Base-by-base conservation (phyloP, 2,888 invertebrate genomes). In the Rosalia funebris region DNA sequence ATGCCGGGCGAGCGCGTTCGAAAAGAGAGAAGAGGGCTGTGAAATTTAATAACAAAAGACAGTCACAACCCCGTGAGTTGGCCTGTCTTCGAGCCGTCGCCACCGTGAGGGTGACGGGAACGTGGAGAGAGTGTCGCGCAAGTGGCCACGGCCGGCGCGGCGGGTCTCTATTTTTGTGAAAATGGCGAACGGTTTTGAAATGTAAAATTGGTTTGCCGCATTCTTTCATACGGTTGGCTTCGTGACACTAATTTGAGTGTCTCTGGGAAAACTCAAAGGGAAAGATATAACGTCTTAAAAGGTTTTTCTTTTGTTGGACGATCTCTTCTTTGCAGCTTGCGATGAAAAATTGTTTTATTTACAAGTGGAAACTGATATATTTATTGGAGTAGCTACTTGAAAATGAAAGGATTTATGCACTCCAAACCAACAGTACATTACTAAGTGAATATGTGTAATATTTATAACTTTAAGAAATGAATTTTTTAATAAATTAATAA, bases 211-310 rank as follows among this genome's bases (percentile, higher is more conserved):
- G 70, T 70, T 73, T 71, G 72, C 67, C 59, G 69, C 63, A 60
- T 66, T 65, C 66, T 72, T 72, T 73, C 68, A 64, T 72, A 63
- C 70, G 70, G 61, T 65, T 66, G 63, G 65, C 70, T 65, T 69
- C 69, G 65, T 71, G 73, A 73, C 72, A 71, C 72, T 73, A 73
- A 73, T 73, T 73, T 68, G 69, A 71, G 71, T 68, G 65, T 65
- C 65, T 63, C 61, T 65, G 65, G 16, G 52, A 46, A 64, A 65
- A 55, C 60, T 66, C 64, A 52, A 42, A 60, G 54, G 57, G 34
- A 59, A 60, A 48, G 57, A 62, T 60, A 58, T 62, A 61, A 57
- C 66, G 31, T 60, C 62, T 57, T 60, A 60, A 63, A 63, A 59
- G 66, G 63, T 57, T 66, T 63, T 61, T 59, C 61, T 57, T n/a